phyloP scores from a whole-genome alignment of 2,797 vertebrate genomes.

The Enteromius radiatus region DNA sequence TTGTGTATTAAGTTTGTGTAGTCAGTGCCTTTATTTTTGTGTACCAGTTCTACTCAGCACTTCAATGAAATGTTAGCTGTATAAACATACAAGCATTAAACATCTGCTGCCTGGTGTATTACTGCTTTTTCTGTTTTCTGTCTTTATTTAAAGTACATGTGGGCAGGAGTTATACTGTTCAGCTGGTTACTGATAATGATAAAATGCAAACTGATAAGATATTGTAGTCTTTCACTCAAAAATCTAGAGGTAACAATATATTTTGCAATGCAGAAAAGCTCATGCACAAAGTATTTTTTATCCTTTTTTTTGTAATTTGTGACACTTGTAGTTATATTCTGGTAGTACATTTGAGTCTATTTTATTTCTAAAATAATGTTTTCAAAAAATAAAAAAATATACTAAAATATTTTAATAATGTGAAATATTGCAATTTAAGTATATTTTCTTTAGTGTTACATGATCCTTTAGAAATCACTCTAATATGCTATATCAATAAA shows the following conservation, averaged over 20 bases:
- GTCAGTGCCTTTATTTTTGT: constrained; percentile 48
- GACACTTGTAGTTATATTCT: not conserved
- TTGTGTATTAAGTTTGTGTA: constrained; percentile 50
- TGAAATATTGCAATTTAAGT: not conserved
- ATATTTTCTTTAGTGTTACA: not conserved
- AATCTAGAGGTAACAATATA: not conserved
- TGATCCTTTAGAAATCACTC: not conserved
- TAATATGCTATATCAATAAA: not conserved
- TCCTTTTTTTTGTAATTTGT: not conserved
- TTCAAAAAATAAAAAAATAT: not conserved
- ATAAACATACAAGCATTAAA: constrained; percentile 74
- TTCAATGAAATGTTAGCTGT: constrained; percentile 69
- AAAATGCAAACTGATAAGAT: not conserved
- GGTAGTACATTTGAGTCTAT: not conserved
- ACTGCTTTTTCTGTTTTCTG: constrained; percentile 47
- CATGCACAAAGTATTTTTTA: too few relatives aligned
- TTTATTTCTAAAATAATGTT: not conserved
- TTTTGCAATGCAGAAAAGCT: too few relatives aligned
- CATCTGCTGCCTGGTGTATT: constrained; percentile 65
- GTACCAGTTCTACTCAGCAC: constrained; percentile 36
- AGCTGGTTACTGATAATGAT: not conserved
- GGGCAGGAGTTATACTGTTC: not conserved
- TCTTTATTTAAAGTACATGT: constrained; percentile 48
- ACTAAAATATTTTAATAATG: not conserved
- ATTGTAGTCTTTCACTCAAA: not conserved